Conservation (phyloP, 2,113 vertebrate genomes). For the Coreoperca whiteheadi region DNA sequence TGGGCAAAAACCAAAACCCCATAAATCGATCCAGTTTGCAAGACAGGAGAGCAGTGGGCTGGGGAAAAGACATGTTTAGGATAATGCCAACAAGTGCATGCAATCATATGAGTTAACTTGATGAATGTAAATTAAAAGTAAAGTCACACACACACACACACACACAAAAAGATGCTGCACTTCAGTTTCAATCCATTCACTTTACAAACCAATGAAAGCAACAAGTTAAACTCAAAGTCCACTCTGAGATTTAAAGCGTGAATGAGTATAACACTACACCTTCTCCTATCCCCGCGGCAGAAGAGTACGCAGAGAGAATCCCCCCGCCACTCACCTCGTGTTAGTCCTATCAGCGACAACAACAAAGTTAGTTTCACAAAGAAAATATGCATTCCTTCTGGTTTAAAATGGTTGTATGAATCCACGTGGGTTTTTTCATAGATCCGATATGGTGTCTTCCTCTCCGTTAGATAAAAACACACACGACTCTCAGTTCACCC, state of each 20-base stretch:
- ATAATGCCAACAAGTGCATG: conserved; percentile 22
- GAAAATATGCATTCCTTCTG: conserved; percentile 86
- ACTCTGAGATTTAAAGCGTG: no score
- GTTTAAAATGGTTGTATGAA: conserved; percentile 72
- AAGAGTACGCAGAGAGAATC: not conserved
- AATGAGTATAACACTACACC: not conserved
- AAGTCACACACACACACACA: no score
- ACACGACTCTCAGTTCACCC: conserved; percentile 46
- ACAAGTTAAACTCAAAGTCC: conserved; percentile 9
- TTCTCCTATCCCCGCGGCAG: not conserved
- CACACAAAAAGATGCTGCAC: not conserved
- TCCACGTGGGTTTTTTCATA: conserved; percentile 84
- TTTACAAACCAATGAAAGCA: not conserved
- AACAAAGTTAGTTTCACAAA: conserved; percentile 81
- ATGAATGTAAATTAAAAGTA: not conserved
- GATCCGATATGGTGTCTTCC: conserved; percentile 76
- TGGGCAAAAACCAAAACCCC: not conserved
- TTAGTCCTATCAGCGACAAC: conserved; percentile 77
- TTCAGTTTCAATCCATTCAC: not conserved
- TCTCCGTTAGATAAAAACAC: conserved; percentile 23
- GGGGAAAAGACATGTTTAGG: not conserved
- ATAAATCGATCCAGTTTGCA: not conserved
- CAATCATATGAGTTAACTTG: not conserved
- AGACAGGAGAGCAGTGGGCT: not conserved
- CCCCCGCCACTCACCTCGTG: conserved; percentile 78